Evolutionary conservation across 1,140 invertebrate genomes (phyloP).

Genomic region (Lepidotrigona ventralis): DNA sequence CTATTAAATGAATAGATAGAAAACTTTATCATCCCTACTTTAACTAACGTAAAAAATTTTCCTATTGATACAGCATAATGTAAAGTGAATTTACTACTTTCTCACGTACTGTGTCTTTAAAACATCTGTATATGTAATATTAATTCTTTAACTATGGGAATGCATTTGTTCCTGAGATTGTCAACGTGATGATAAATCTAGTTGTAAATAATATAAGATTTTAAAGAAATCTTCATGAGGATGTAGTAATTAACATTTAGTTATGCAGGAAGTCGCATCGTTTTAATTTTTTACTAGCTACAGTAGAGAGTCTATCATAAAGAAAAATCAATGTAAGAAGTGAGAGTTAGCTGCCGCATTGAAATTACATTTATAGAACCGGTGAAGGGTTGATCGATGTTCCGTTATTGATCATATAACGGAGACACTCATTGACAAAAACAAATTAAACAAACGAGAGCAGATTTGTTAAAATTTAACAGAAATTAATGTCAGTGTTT

Average conservation of each 20-base stretch:
- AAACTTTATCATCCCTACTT: slow-evolving; percentile 33
- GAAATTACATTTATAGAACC: slow-evolving; percentile 42
- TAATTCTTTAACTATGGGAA: slow-evolving; percentile 11
- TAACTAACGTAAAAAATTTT: slow-evolving; percentile 8
- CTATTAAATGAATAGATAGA: slow-evolving; percentile 11
- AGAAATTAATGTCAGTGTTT: slow-evolving; percentile 79
- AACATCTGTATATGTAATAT: slow-evolving; percentile 17
- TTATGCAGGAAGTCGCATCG: slow-evolving; percentile 40
- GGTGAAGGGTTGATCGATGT: slow-evolving; percentile 24
- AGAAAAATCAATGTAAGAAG: slow-evolving; percentile 34
- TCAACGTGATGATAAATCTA: slow-evolving; percentile 2
- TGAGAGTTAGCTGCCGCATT: slow-evolving; percentile 54
- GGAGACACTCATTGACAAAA: slow-evolving; percentile 18
- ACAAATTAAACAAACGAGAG: slow-evolving; percentile 49
- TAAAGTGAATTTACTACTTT: slow-evolving; percentile 38
- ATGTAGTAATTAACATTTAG: slow-evolving; percentile 35
- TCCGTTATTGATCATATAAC: slow-evolving; percentile 30
- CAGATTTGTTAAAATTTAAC: slow-evolving; percentile 80
- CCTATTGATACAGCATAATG: slow-evolving; percentile 11
- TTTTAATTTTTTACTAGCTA: slow-evolving; percentile 44
- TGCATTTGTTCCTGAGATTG: slow-evolving; percentile 24
- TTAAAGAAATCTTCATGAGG: slow-evolving; percentile 27
- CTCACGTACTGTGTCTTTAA: slow-evolving; percentile 37
- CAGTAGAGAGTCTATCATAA: slow-evolving; percentile 31
- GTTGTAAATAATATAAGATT: slow-evolving; percentile 46